phyloP scores from a whole-genome alignment of 2,113 vertebrate genomes.

The Nycticorax nycticorax region DNA sequence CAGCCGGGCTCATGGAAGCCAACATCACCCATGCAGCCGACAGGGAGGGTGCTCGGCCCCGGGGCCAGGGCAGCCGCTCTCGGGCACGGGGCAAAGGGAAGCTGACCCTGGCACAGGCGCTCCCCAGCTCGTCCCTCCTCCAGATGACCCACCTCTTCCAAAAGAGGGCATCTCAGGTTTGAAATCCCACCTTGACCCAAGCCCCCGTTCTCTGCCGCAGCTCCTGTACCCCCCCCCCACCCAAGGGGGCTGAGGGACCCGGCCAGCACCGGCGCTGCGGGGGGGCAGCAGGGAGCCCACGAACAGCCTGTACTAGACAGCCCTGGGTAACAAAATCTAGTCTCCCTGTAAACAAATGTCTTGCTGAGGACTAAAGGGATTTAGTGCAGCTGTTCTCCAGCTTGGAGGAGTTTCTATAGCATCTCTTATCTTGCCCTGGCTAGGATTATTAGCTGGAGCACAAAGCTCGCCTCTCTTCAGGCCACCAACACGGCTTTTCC shows the following conservation, averaged over 20 bases:
- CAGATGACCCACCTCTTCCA: accelerated
- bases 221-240: neutral
- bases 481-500: neutral
- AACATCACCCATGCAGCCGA: accelerated
- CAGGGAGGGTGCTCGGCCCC: accelerated
- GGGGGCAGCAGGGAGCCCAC: neutral
- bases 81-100: accelerated
- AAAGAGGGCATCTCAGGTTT: neutral
- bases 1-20: neutral
- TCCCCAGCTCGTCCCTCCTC: neutral
- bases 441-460: neutral
- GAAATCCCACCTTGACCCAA: neutral
- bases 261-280: neutral
- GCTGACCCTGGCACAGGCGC: accelerated
- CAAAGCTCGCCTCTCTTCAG: neutral
- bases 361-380: conserved; percentile 38
- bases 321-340: neutral
- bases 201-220: accelerated
- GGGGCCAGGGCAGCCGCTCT: accelerated
- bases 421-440: conserved; percentile 13
- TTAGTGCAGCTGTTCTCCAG: conserved; percentile 37
- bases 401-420: neutral
- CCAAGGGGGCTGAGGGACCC: neutral
- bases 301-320: conserved; percentile 23
- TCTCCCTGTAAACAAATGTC: conserved; percentile 29